These are phyloP conservation scores for Misgurnus anguillicaudatus DNA, from an alignment of 2,113 vertebrate genomes.

Conservation along the genomic window DNA sequence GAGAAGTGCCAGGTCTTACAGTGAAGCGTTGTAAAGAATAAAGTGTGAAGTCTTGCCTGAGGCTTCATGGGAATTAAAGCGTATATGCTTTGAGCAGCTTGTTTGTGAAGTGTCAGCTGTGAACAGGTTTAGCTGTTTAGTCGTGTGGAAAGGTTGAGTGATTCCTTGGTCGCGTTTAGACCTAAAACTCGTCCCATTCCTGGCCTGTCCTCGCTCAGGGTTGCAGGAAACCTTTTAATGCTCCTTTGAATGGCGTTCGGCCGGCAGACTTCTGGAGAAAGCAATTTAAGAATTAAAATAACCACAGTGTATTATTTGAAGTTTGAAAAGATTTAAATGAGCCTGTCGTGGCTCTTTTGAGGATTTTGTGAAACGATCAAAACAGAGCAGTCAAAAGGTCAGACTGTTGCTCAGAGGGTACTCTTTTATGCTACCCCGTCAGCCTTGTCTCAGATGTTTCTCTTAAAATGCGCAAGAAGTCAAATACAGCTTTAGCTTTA, in stretches of 20 bases:
- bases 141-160: constrained; percentile 22
- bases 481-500: no score
- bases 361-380: background rate
- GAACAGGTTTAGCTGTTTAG: background rate
- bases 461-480: background rate
- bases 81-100: constrained; percentile 21
- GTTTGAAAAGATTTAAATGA: background rate
- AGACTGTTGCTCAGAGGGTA: no score
- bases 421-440: no score
- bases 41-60: constrained; percentile 35
- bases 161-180: background rate
- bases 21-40: constrained; percentile 34
- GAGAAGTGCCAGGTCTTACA: constrained; percentile 40
- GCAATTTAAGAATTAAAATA: background rate
- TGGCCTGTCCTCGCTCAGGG: background rate
- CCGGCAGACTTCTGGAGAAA: background rate
- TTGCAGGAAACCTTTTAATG: background rate
- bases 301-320: background rate
- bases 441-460: background rate
- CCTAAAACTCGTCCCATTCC: background rate
- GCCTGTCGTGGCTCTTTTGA: background rate
- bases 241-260: background rate
- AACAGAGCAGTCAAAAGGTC: background rate
- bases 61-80: constrained; percentile 41
- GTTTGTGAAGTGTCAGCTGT: constrained; percentile 30